Base-by-base conservation (phyloP, 2,888 invertebrate genomes). In the Bimastos eiseni region DNA sequence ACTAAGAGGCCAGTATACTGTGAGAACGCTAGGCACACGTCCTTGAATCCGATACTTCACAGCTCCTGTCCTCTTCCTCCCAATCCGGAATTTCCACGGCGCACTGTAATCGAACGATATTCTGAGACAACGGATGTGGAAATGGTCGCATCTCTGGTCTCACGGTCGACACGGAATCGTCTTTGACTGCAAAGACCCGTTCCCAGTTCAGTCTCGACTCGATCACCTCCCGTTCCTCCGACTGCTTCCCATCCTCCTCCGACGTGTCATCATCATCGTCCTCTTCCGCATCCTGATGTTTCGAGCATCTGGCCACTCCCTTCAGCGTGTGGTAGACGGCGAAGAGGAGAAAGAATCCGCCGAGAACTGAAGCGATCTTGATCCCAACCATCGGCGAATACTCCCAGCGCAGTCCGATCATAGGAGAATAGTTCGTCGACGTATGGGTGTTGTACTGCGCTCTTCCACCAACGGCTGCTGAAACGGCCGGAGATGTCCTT, bases 341-440 rank as follows among this genome's bases (percentile, higher is more conserved):
- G 34, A 15, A 86, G 36, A 86, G 33, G 36, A 86, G 21, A 15
- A 86, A 86, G 21, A 86, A 36, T 19, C 36, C 86, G 36, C 36
- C 86, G 21, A 86, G 86, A 24, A 24, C 86, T 8, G 37, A 34
- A 15, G 86, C 86, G 24, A 86, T 86, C 86, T 86, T 86, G 24
- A 86, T 86, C 36, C 86, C 86, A 4, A 86, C 86, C 86, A 34
- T 36, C 34, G 86, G 86, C 15, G 86, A 86, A 86, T 86, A 86
- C 86, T 86, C 86, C 86, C n/a, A 30, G 70, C n/a, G 70, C n/a
- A 70, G 30, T 70, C 70, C 70, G 30, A 70, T 70, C 70, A 70
- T 70, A 30, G 70, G 70, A 8, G 70, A 70, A 8, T 70, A 70
- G n/a, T 70, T n/a, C 21, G 49, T 3, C 1, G 49, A 2, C 24